Evolutionary conservation across 2,113 vertebrate species (phyloP).

Genomic region (Petroica traversi): DNA sequence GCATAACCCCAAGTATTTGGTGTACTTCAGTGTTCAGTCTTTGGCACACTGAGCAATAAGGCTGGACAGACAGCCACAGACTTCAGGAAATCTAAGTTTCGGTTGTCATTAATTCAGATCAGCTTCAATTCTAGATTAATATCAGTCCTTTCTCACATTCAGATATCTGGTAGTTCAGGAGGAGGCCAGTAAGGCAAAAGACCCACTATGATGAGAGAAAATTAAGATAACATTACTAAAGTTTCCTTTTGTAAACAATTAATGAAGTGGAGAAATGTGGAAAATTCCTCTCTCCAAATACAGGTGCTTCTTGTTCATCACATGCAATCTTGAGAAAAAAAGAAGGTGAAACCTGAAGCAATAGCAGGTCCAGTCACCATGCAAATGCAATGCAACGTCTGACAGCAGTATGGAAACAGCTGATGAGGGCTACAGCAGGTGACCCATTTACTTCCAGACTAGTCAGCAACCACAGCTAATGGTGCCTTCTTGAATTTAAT

Average conservation of each 20-base stretch:
- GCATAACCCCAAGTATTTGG: neutral
- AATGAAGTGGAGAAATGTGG: neutral
- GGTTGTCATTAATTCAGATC: neutral
- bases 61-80: neutral
- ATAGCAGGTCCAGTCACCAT: neutral
- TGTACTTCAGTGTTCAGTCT: neutral
- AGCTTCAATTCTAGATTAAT: neutral
- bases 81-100: neutral
- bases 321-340: neutral
- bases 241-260: neutral
- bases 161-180: neutral
- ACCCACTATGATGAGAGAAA: neutral
- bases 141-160: neutral
- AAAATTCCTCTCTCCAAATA: neutral
- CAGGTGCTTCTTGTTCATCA: neutral
- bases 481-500: neutral
- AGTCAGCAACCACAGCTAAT: neutral
- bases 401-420: neutral
- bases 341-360: neutral
- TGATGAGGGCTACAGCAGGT: neutral
- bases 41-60: neutral
- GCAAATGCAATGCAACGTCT: neutral
- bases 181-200: neutral
- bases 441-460: neutral
- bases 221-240: neutral